These are phyloP conservation scores for Bettongia penicillata DNA, from an alignment of 2,113 vertebrate genomes.

Conservation along the genomic window DNA sequence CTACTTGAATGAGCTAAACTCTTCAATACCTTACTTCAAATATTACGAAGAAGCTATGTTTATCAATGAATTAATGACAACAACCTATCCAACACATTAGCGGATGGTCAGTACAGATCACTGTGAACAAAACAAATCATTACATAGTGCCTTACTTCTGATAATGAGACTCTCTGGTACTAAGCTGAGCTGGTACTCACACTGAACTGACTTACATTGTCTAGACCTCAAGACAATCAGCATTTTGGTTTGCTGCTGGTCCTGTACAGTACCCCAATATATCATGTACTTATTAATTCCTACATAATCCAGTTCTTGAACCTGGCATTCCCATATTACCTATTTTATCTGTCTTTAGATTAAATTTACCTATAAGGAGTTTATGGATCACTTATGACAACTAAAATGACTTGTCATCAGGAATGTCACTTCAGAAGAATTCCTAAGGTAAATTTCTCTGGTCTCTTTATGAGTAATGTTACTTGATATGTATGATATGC, in stretches of 20 bases:
- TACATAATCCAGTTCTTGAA: neutral
- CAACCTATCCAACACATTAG: neutral
- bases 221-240: neutral
- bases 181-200: neutral
- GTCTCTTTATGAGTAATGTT: conserved; percentile 11
- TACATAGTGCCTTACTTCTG: neutral
- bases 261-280: neutral
- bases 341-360: neutral
- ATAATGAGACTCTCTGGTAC: too few relatives aligned
- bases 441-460: neutral
- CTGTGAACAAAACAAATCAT: neutral
- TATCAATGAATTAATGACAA: neutral
- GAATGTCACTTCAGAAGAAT: conserved; percentile 20
- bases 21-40: neutral
- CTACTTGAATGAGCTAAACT: neutral
- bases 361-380: neutral
- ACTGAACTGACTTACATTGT: neutral
- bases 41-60: neutral
- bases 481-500: neutral
- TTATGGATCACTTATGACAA: neutral
- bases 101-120: neutral
- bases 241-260: neutral
- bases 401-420: neutral
- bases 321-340: neutral
- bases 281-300: neutral